Evolutionary conservation across 2,888 invertebrate species (phyloP).

Genomic region (Halocaridina rubra): DNA sequence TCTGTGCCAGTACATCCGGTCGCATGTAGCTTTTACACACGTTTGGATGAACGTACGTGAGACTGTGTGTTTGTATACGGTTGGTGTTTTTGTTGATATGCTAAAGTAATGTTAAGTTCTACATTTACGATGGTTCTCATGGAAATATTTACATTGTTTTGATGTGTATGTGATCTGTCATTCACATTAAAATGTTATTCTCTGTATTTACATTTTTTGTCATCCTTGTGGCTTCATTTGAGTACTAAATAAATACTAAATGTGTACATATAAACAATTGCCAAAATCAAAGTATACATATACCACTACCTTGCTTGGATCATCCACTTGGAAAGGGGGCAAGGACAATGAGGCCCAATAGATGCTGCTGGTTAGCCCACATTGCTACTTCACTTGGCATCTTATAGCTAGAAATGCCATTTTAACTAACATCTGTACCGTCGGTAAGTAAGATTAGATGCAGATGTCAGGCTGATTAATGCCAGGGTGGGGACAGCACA

Average conservation of each 20-base stretch:
- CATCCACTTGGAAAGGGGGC: no score
- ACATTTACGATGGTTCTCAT: background rate
- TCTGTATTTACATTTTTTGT: slow-evolving; percentile 10
- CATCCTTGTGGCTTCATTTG: background rate
- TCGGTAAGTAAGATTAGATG: no score
- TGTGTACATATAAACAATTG: background rate
- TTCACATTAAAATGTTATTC: slow-evolving; percentile 51
- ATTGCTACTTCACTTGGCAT: background rate
- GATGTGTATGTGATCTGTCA: slow-evolving; percentile 39
- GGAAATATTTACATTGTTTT: slow-evolving; percentile 31
- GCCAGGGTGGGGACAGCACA: no score
- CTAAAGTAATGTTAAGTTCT: background rate
- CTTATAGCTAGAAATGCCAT: background rate
- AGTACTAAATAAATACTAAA: background rate
- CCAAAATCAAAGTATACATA: background rate
- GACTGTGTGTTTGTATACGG: slow-evolving; percentile 9
- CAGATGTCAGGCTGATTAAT: no score
- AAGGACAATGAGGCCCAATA: no score
- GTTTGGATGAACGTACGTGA: no score
- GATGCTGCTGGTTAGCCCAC: no score
- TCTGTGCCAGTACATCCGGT: no score
- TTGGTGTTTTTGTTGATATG: background rate
- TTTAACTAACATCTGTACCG: no score
- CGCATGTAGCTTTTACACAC: no score
- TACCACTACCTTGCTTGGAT: no score